Conservation (phyloP, 2,888 invertebrate genomes). For the Bimastos eiseni region DNA sequence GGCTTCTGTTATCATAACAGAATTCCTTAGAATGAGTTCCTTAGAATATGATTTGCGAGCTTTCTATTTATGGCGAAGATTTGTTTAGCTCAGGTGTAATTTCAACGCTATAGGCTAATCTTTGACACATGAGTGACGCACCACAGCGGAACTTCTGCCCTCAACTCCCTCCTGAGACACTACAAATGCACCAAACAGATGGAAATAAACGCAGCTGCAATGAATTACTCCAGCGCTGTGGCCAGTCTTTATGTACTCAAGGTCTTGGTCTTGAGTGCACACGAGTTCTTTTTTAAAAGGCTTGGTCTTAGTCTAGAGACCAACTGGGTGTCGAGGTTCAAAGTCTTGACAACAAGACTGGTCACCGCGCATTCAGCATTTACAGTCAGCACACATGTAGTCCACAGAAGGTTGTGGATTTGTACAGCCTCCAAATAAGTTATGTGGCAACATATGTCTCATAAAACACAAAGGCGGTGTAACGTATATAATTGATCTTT, state of each 20-base stretch:
- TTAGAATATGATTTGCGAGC: neutral
- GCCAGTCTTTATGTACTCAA: neutral
- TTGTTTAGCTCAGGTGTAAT: neutral
- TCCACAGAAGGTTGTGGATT: no score
- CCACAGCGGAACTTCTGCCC: neutral
- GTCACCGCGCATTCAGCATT: no score
- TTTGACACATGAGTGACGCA: neutral
- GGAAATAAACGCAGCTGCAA: neutral
- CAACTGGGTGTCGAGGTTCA: no score
- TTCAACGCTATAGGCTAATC: no score
- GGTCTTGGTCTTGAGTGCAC: no score
- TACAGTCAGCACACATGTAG: no score
- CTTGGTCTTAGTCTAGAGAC: no score
- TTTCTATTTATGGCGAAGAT: neutral
- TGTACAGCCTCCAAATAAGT: neutral
- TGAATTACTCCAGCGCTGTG: neutral
- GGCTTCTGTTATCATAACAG: neutral
- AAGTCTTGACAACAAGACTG: no score
- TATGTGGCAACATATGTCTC: neutral
- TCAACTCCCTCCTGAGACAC: neutral
- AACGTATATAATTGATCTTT: no score
- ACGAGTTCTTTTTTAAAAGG: no score
- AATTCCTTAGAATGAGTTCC: no score
- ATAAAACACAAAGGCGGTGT: no score
- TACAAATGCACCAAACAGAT: neutral